phyloP scores from a whole-genome alignment of 1,140 invertebrate genomes.

The Centruroides sculpturatus region DNA sequence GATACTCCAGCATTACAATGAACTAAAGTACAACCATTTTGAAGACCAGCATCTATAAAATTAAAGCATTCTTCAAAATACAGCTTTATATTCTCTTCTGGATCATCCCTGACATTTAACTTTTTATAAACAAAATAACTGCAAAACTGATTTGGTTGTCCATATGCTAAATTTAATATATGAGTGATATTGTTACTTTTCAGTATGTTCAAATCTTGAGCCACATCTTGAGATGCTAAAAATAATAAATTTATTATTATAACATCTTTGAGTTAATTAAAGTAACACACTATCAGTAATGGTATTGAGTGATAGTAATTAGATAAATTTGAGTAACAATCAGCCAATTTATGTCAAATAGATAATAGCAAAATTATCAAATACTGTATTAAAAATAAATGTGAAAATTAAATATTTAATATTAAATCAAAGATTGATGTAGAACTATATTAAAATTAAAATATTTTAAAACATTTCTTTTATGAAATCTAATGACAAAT shows the following conservation, averaged over 20 bases:
- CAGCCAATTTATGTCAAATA: too few relatives aligned
- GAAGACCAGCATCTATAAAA: constrained; percentile 26
- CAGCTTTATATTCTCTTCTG: constrained; percentile 18
- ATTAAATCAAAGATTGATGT: too few relatives aligned
- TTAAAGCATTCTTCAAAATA: constrained; percentile 25
- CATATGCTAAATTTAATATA: constrained; percentile 40
- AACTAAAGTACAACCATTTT: constrained; percentile 51
- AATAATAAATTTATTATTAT: constrained; percentile 26
- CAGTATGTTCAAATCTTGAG: constrained; percentile 40
- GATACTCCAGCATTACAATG: constrained; percentile 89
- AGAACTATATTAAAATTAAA: too few relatives aligned
- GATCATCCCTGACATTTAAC: constrained; percentile 25
- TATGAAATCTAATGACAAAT: too few relatives aligned
- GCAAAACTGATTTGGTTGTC: constrained; percentile 23
- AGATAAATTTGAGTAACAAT: too few relatives aligned
- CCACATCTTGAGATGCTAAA: constrained; percentile 74
- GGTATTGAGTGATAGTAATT: too few relatives aligned
- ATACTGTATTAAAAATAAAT: too few relatives aligned
- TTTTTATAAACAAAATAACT: constrained; percentile 28
- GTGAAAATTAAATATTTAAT: too few relatives aligned
- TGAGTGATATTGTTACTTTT: constrained; percentile 45
- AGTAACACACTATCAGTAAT: too few relatives aligned
- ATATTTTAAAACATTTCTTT: too few relatives aligned
- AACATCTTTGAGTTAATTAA: too few relatives aligned
- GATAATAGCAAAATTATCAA: too few relatives aligned